These are phyloP conservation scores for Rhea americana DNA, from an alignment of 2,113 vertebrate species.

Conservation along the genomic window DNA sequence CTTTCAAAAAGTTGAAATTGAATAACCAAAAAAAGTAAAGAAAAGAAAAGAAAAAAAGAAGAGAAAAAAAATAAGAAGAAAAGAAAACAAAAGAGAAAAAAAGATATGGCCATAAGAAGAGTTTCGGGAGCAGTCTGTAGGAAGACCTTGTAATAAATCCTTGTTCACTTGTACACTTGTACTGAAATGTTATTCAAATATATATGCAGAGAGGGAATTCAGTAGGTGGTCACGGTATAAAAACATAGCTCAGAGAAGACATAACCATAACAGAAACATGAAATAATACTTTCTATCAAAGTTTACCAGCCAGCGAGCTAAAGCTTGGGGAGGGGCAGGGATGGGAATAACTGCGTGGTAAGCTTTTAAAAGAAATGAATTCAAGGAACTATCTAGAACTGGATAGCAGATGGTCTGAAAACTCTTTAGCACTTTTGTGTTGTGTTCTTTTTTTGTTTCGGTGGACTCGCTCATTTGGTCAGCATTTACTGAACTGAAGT, in stretches of 20 bases:
- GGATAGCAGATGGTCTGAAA: background rate
- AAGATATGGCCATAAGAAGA: background rate
- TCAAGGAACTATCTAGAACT: background rate
- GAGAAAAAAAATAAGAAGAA: background rate
- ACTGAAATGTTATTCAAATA: background rate
- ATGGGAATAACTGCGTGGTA: background rate
- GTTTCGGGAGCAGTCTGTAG: background rate
- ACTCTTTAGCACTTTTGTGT: background rate
- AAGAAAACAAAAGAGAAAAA: background rate
- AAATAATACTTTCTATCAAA: background rate
- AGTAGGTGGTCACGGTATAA: background rate
- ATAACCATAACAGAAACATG: background rate
- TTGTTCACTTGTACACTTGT: background rate
- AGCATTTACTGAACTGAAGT: background rate
- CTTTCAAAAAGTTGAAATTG: background rate
- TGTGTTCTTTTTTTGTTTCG: background rate
- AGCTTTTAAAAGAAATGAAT: background rate
- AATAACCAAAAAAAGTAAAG: too few relatives aligned
- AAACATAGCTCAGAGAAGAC: background rate
- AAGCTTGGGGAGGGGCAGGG: background rate
- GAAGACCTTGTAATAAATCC: background rate
- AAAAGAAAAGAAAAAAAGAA: background rate
- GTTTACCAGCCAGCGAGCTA: background rate
- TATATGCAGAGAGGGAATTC: background rate
- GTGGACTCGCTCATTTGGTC: background rate